phyloP scores from a whole-genome alignment of 2,113 vertebrate species.

The Dromaius novaehollandiae region DNA sequence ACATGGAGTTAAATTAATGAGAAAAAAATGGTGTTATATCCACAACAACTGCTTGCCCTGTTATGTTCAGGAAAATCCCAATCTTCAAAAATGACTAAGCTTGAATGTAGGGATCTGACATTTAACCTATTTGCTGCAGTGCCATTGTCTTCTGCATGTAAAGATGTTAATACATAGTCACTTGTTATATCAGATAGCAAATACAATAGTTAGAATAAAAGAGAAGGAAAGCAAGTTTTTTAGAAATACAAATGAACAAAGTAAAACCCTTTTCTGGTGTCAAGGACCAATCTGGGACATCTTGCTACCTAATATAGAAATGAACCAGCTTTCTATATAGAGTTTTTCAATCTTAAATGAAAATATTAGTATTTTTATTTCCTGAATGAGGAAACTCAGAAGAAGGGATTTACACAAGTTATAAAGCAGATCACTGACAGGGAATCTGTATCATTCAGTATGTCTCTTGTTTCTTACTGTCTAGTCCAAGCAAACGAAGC shows the following conservation, averaged over 20 bases:
- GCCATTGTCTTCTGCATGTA: background rate
- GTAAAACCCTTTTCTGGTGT: background rate
- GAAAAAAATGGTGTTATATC: background rate
- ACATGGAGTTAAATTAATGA: background rate
- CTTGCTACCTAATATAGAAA: background rate
- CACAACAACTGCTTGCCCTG: background rate
- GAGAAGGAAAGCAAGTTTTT: background rate
- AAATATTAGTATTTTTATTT: background rate
- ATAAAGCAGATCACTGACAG: background rate
- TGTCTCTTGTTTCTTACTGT: background rate
- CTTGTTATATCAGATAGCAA: background rate
- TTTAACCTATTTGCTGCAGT: background rate
- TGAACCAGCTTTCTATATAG: background rate
- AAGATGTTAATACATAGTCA: background rate
- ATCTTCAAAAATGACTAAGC: background rate
- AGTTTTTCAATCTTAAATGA: background rate
- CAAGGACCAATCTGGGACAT: background rate
- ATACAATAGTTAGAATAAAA: background rate
- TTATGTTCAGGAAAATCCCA: background rate
- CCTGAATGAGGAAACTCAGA: background rate
- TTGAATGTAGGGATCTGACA: background rate
- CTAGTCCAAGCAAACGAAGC: background rate
- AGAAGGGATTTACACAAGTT: background rate
- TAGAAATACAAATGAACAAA: background rate
- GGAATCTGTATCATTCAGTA: background rate